Base-by-base conservation (phyloP, 2,888 invertebrate genomes). In the Parapristionchus giblindavisi region DNA sequence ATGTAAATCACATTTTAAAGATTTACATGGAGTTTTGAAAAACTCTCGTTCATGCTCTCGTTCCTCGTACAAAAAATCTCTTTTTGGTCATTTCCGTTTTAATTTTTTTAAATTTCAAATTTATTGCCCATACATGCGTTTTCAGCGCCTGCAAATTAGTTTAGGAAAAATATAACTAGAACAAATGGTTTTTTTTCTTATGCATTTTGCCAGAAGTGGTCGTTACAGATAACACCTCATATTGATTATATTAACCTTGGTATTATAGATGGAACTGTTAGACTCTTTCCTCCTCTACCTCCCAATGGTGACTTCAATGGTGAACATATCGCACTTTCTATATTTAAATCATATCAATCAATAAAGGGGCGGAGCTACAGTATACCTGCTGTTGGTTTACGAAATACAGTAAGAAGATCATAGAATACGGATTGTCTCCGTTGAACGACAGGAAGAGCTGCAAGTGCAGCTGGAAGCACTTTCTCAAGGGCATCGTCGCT, bases 371-470 rank as follows among this genome's bases (percentile, higher is more conserved):
- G 56, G 6, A 61, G 29, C 40, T 32, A 38, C 56, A 24, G n/a
- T 56, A 11, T 68, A 71, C 70, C 70, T 43, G 43, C 27, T 21
- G 86, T 84, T 36, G 84, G 85, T 54, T 83, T 85, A 2, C 85
- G 83, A 77, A 87, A 86, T 32, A 87, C 84, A 3, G 86, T 87
- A 29, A 85, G 75, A 27, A 87, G 76, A 73, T 87, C 87, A 51
- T 83, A 80, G 78, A 87, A 87, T 17, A 87, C 84, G 11, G 85
- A 85, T 29, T 83, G 79, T 21, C 87, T 77, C 32, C 83, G 74
- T 70, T 81, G 83, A 6, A 83, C 83, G 5, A 78, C 77, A 5
- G 83, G 83, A 27, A 79, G 78, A 8, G 73, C 76, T 27, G 70
- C 79, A 40, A 83, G 72, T 29, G 79, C 83, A 60, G 78, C 77